These are phyloP conservation scores for Tylochromis polylepis DNA, from an alignment of 2,113 vertebrate species.

Conservation along the genomic window DNA sequence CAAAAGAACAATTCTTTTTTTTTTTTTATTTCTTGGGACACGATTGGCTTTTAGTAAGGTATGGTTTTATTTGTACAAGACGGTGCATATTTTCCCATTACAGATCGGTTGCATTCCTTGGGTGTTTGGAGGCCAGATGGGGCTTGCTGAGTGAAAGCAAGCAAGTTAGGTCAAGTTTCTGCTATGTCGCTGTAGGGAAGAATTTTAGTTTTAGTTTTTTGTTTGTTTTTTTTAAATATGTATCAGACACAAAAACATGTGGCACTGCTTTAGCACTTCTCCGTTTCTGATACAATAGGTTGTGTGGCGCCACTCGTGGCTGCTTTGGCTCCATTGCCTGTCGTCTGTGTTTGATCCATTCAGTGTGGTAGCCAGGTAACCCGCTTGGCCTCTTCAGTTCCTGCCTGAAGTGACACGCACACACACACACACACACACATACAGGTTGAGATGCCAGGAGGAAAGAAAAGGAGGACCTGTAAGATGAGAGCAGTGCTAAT, in stretches of 20 bases:
- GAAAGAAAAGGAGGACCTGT: constrained; percentile 28
- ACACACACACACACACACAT: neutral
- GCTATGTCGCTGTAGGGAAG: neutral
- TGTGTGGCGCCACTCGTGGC: neutral
- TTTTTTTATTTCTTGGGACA: neutral
- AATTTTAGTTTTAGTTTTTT: neutral
- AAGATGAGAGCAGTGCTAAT: constrained; percentile 49
- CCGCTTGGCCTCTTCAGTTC: constrained; percentile 41
- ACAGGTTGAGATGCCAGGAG: neutral
- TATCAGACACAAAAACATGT: neutral
- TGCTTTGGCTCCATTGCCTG: neutral
- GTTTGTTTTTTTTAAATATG: neutral
- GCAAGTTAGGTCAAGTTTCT: constrained; percentile 55
- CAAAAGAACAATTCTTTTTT: neutral
- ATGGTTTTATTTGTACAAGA: neutral
- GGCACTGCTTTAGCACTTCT: neutral
- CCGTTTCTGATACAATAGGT: neutral
- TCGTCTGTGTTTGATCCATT: constrained; percentile 6
- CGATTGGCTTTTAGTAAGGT: neutral
- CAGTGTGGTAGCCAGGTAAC: constrained; percentile 49
- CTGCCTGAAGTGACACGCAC: neutral
- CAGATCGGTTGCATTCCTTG: constrained; percentile 41
- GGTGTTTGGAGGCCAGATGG: constrained; percentile 10
- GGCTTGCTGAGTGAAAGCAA: constrained; percentile 14
- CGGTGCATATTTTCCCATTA: neutral